Conservation (phyloP, 2,113 vertebrate genomes). For the Lycaon pictus region DNA sequence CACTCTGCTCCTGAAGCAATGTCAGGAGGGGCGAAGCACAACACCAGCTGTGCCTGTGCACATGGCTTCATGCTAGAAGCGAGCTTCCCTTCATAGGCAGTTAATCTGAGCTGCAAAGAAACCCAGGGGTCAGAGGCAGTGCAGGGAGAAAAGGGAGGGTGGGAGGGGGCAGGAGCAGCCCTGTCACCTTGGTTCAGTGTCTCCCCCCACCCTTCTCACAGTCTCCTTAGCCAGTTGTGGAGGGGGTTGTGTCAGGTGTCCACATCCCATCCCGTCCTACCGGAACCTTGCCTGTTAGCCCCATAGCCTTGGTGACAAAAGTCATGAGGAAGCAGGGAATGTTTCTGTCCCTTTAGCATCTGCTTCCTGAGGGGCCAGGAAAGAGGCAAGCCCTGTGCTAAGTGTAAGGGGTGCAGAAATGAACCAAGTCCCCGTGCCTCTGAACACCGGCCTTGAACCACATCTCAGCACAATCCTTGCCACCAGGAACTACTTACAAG, state of each 20-base stretch:
- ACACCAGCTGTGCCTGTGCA: slow-evolving; percentile 27
- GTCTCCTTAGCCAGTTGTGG: neutral
- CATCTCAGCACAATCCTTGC: neutral
- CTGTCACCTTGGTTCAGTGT: neutral
- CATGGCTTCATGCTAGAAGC: neutral
- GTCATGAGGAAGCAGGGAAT: neutral
- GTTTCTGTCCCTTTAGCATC: neutral
- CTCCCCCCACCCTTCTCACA: neutral
- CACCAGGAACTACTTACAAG: neutral
- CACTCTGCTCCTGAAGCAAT: neutral
- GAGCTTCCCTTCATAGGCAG: neutral
- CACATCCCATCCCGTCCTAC: neutral
- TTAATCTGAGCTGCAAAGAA: neutral
- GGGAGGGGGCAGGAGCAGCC: neutral
- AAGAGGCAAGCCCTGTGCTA: neutral
- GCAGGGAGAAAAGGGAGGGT: neutral
- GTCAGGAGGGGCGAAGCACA: neutral
- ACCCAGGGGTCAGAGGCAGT: neutral
- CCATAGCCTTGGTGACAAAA: neutral
- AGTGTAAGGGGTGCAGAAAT: neutral
- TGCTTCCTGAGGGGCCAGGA: neutral
- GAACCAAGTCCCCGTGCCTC: neutral
- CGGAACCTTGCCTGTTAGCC: neutral
- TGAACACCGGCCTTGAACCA: neutral
- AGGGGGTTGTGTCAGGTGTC: neutral